Evolutionary conservation across 2,113 vertebrate species (phyloP).

Genomic region (Odobenus rosmarus): DNA sequence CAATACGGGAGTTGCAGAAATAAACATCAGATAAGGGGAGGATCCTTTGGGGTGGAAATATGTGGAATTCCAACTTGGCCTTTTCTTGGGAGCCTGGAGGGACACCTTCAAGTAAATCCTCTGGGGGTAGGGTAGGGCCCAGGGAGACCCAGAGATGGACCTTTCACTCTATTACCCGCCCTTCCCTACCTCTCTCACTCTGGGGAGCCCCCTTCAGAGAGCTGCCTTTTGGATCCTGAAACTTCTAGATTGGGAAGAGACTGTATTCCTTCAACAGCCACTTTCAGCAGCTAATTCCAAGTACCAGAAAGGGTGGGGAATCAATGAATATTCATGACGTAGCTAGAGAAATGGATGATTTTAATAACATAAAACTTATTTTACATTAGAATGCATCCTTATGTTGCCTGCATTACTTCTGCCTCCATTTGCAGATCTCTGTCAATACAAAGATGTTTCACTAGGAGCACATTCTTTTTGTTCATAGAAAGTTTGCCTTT

Average conservation of each 20-base stretch:
- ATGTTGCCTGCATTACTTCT: background rate
- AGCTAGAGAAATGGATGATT: background rate
- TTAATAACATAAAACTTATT: constrained; percentile 42
- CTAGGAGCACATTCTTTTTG: background rate
- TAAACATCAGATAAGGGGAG: background rate
- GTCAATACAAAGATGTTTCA: background rate
- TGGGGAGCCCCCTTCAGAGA: background rate
- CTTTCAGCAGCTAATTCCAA: background rate
- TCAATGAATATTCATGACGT: background rate
- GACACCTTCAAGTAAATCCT: background rate
- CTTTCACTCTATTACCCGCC: background rate
- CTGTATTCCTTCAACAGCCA: background rate
- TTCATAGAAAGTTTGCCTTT: constrained; percentile 13
- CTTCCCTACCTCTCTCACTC: background rate
- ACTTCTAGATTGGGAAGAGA: background rate
- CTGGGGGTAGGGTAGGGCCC: background rate
- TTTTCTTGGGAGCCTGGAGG: background rate
- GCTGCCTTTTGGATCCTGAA: background rate
- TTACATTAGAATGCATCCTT: background rate
- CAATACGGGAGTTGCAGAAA: background rate
- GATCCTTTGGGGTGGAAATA: background rate
- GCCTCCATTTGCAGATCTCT: constrained; percentile 12
- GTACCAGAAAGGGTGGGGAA: background rate
- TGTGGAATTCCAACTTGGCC: background rate
- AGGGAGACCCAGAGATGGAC: background rate